phyloP scores from a whole-genome alignment of 2,113 vertebrate genomes.

The Leucoraja erinaceus region DNA sequence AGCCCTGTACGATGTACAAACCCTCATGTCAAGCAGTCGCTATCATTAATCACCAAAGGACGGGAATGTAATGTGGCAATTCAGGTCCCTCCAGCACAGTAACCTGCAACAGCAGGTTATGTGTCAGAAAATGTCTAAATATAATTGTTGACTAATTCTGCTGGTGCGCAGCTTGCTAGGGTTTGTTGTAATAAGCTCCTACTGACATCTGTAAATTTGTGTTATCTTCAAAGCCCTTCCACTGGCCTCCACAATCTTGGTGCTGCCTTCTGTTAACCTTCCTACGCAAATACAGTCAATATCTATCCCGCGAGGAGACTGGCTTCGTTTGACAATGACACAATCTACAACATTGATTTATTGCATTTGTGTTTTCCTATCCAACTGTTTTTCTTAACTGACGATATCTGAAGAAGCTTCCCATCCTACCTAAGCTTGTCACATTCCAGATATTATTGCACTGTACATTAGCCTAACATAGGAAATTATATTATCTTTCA shows the following conservation, averaged over 20 bases:
- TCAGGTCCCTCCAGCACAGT: background rate
- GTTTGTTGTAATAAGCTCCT: background rate
- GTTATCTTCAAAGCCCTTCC: conserved; percentile 8
- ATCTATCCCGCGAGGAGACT: background rate
- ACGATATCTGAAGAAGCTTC: conserved; percentile 2
- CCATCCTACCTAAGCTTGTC: conserved; percentile 6
- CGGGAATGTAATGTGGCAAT: background rate
- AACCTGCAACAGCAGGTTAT: background rate
- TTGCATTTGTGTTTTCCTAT: background rate
- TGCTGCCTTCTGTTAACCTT: background rate
- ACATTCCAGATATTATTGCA: background rate
- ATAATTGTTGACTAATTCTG: background rate
- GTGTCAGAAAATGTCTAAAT: conserved; percentile 9
- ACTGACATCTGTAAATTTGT: conserved; percentile 23
- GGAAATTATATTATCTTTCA: background rate
- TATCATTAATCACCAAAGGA: background rate
- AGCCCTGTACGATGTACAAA: background rate
- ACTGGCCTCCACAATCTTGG: background rate
- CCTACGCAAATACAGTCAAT: background rate
- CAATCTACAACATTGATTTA: background rate
- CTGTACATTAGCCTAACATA: background rate
- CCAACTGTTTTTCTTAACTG: background rate
- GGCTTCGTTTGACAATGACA: background rate
- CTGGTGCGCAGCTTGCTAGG: background rate
- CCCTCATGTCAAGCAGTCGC: background rate